Conservation (phyloP, 1,140 invertebrate species). For the Sycobia sp. region DNA sequence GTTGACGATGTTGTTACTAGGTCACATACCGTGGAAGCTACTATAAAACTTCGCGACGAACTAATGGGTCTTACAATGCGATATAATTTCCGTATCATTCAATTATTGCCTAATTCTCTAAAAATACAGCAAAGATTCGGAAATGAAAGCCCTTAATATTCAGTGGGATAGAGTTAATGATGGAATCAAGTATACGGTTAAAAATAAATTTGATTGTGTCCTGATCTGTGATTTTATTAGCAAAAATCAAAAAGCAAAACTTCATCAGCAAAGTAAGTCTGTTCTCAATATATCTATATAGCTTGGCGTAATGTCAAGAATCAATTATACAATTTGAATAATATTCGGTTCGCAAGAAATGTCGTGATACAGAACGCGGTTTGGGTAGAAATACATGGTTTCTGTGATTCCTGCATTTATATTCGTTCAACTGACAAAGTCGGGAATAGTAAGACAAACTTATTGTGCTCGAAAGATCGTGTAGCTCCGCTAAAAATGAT, state of each 20-base stretch:
- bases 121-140: neutral
- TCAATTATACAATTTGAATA: neutral
- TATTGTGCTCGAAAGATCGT: constrained; percentile 10
- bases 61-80: neutral
- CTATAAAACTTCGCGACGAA: neutral
- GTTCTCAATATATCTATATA: neutral
- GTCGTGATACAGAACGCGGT: neutral
- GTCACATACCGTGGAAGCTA: neutral
- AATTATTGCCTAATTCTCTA: neutral
- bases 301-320: neutral
- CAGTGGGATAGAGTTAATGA: constrained; percentile 3
- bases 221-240: neutral
- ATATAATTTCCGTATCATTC: neutral
- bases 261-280: neutral
- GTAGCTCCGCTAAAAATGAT: constrained; percentile 19
- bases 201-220: neutral
- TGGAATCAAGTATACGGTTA: neutral
- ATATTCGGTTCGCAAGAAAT: neutral
- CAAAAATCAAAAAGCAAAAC: constrained; percentile 6
- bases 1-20: constrained; percentile 13
- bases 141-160: neutral
- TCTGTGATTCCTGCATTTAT: constrained; percentile 9
- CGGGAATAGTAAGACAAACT: neutral
- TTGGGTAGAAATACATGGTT: constrained; percentile 13
- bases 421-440: constrained; percentile 1